Base-by-base conservation (phyloP, 2,888 invertebrate species). In the Pardosa pseudoannulata region DNA sequence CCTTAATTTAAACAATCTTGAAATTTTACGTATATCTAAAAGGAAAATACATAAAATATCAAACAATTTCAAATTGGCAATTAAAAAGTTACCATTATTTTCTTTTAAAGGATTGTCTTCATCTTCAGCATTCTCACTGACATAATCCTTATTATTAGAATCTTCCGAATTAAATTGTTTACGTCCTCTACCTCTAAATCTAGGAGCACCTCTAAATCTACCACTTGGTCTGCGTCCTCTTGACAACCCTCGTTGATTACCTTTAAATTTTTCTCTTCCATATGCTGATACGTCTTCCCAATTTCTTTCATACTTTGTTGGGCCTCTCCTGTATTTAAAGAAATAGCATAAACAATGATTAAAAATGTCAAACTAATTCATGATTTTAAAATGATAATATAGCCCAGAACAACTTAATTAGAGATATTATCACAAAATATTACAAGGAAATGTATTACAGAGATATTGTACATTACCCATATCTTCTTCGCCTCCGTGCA, bases 251-350 rank as follows among this genome's bases (percentile, higher is more conserved):
- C 88, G 65, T 23, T 31, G 50, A 19, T 27, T 36, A 5, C 72
- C 73, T 67, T 31, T 72, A 36, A 78, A 71, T 32, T 68, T 70
- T 46, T 80, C 79, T 67, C 89, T 96, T 94, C 27, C 94, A 91
- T 97, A 97, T 0, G 97, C 97, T 90, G 96, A 96, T 91, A 96
- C 96, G 91, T 97, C 97, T 91, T 97, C 96, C 97, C 97, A 97
- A 85, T 96, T 96, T 13, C 97, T 94, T 0, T 96, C 96, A 91
- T 97, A 97, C 91, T 97, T 97, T 91, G 95, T 97, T 0, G 97
- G 97, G 0, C 97, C 97, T 78, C 97, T 96, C 0, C 96, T 96
- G 90, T 1, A 13, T n/a, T 67, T 6, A 65, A 31, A 65, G 6
- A n/a, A n/a, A n/a, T n/a, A n/a, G n/a, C n/a, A 50, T 50, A 50